Percentiles rank a stretch among this genome's conserved stretches.
Conservation (phyloP, 2,888 invertebrate genomes). For the Sepioteuthis lessoniana region DNA sequence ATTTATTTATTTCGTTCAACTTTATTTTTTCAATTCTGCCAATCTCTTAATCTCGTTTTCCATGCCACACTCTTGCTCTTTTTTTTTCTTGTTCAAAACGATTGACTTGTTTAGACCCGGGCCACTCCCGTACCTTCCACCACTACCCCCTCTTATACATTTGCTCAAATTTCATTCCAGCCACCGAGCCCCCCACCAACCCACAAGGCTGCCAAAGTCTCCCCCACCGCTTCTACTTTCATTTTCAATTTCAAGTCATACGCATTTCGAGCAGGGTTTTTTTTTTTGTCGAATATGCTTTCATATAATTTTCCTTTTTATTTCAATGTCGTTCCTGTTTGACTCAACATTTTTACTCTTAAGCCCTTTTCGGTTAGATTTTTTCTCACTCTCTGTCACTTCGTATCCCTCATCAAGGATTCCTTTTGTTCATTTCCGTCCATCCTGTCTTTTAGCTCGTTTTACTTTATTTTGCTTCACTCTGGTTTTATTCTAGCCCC, state of each 20-base stretch:
- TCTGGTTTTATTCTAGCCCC: too few species aligned
- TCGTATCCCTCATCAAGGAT: neutral
- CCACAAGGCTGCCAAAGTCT: neutral
- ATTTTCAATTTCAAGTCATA: neutral
- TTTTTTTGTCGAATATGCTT: neutral
- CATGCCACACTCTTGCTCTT: neutral
- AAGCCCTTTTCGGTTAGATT: neutral
- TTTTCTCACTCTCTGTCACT: neutral
- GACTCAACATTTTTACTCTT: constrained; percentile 33
- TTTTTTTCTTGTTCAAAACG: neutral
- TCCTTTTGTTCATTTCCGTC: too few species aligned
- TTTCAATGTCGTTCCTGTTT: neutral
- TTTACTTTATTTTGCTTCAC: too few species aligned
- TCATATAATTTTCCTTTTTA: neutral
- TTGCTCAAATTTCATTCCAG: constrained; percentile 14
- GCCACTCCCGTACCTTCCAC: neutral
- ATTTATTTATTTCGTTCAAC: neutral
- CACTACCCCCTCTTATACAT: too few species aligned
- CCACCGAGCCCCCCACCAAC: neutral
- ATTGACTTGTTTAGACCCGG: constrained; percentile 33
- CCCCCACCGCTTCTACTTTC: neutral
- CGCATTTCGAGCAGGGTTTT: neutral
- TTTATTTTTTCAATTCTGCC: too few species aligned
- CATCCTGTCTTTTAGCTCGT: too few species aligned
- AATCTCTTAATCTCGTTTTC: neutral